Base-by-base conservation (phyloP, 2,888 invertebrate genomes). In the Heliconius cydno region DNA sequence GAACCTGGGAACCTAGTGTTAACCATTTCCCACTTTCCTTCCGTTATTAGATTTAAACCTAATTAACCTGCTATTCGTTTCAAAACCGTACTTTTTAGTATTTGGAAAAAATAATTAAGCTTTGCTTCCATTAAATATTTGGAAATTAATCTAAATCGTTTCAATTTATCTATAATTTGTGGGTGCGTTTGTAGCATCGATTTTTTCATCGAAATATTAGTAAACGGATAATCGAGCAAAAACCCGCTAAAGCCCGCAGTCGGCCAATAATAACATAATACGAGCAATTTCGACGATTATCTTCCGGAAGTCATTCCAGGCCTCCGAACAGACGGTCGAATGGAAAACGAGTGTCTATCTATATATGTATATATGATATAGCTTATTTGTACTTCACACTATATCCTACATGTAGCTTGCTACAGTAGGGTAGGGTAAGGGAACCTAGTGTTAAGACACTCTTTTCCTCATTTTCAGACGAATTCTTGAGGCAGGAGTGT, bases 221-320 rank as follows among this genome's bases (percentile, higher is more conserved):
- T 82, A 80, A 79, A 73, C 82, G 84, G 84, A 85, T 86, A 85
- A 85, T 85, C 83, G 84, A 80, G 88, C 81, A 91, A 92, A 92
- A 90, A 91, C 84, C 88, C 90, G 90, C 93, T 94, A 91, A 87
- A 87, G 88, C 90, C 87, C 89, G 89, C 92, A 92, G 91, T 60
- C 74, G 86, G 86, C 87, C 87, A 88, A 87, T 91, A 93, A 92
- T 92, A 93, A 91, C 91, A 91, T 93, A 93, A 93, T 93, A 90
- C 86, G 84, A 83, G 83, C 83, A 85, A 87, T 86, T 86, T 85
- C 78, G 83, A 78, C 83, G 86, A 87, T 87, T 86, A 90, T 92
- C 91, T 82, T 86, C 90, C 92, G 93, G 93, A 92, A 92, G 92
- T 90, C 60, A 76, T 78, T 78, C 78, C 80, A 80, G 73, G 76